These are phyloP conservation scores for Rallus limicola DNA, from an alignment of 2,113 vertebrate species.

Conservation along the genomic window DNA sequence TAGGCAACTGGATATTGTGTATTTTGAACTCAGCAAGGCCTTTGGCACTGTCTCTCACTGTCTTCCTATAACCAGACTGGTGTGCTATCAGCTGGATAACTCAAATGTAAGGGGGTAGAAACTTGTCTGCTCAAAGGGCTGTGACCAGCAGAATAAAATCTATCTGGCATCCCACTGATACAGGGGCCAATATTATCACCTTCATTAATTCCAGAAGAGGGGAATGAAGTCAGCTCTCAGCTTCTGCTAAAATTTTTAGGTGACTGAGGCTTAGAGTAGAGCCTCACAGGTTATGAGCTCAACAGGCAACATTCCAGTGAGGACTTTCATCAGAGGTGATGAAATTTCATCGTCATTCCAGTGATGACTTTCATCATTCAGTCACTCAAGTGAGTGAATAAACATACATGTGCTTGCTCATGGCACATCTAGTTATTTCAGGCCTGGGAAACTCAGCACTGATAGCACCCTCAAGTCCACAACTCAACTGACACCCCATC, in stretches of 20 bases:
- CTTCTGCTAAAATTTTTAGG: neutral
- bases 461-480: neutral
- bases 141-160: neutral
- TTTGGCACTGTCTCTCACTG: neutral
- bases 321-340: neutral
- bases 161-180: neutral
- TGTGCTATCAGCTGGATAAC: neutral
- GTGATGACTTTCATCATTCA: neutral
- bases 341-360: too few species aligned
- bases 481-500: neutral
- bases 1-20: neutral
- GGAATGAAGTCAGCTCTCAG: neutral
- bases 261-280: neutral
- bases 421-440: neutral
- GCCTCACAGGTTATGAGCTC: neutral
- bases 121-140: neutral
- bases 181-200: neutral
- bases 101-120: neutral
- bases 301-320: neutral
- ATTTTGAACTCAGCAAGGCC: neutral
- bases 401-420: fast-evolving
- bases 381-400: neutral
- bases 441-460: neutral
- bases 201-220: neutral
- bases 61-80: neutral